These are phyloP conservation scores for Ypsolopha sequella DNA, from an alignment of 2,888 invertebrate genomes.

Conservation along the genomic window DNA sequence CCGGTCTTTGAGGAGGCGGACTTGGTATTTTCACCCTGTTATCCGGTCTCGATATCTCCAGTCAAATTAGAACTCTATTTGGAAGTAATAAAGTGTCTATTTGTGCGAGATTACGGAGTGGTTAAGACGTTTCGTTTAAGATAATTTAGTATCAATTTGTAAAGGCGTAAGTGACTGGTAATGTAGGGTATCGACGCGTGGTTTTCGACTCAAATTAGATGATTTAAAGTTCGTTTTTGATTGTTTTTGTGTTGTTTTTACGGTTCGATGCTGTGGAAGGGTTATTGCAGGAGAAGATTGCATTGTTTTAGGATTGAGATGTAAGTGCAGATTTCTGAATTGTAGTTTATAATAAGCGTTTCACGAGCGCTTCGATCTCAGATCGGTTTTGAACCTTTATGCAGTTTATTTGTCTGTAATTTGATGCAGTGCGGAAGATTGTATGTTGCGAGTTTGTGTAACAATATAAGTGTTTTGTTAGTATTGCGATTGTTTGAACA, in stretches of 20 bases:
- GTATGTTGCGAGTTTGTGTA: background rate
- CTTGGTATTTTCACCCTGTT: background rate
- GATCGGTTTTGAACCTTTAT: slow-evolving; percentile 11
- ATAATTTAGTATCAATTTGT: background rate
- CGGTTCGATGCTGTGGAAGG: slow-evolving; percentile 1
- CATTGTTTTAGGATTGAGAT: slow-evolving; percentile 59
- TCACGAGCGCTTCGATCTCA: slow-evolving; percentile 23
- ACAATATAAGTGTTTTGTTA: background rate
- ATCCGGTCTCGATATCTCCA: no score
- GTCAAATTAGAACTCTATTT: no score
- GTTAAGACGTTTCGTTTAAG: background rate
- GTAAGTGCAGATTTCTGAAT: slow-evolving; percentile 33
- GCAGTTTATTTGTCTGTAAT: slow-evolving; percentile 2
- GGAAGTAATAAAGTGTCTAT: no score
- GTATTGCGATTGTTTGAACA: background rate
- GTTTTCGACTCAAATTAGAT: background rate
- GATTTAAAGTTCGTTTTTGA: slow-evolving; percentile 20
- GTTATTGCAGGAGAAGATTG: slow-evolving; percentile 30
- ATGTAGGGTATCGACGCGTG: background rate
- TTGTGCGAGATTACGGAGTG: no score
- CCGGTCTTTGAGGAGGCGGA: background rate
- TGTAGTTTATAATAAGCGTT: slow-evolving; percentile 37
- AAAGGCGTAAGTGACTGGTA: background rate
- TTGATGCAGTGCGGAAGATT: background rate
- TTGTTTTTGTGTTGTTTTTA: slow-evolving; percentile 7